phyloP scores from a whole-genome alignment of 2,113 vertebrate species.

The Colistium nudipinnis region DNA sequence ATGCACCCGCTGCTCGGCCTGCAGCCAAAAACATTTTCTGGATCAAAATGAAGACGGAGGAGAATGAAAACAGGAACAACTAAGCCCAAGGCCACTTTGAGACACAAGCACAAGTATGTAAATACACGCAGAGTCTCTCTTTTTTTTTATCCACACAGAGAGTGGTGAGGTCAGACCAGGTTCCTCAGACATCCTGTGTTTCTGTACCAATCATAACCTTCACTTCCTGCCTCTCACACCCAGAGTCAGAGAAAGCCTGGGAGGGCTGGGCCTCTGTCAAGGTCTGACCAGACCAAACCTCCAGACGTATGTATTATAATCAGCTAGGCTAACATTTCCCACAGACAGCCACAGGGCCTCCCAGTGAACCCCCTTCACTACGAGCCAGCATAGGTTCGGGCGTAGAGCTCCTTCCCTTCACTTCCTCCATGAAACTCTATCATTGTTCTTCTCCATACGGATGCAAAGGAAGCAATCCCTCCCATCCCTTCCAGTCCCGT shows the following conservation, averaged over 20 bases:
- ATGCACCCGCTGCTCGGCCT: background rate
- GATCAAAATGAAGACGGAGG: conserved; percentile 41
- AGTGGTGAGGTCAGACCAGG: conserved; percentile 51
- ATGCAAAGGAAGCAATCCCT: conserved; percentile 67
- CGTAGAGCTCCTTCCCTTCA: conserved; percentile 22
- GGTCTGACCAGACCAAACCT: conserved; percentile 44
- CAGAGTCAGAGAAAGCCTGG: conserved; percentile 35
- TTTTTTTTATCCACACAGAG: conserved; percentile 17
- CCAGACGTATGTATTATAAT: conserved; percentile 59
- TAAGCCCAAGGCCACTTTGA: conserved; percentile 37
- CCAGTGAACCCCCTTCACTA: conserved; percentile 6
- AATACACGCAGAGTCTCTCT: background rate
- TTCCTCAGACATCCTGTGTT: conserved; percentile 68
- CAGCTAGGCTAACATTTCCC: conserved; percentile 58
- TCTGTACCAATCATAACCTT: conserved; percentile 36
- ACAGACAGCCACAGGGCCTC: conserved; percentile 31
- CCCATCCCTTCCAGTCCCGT: conserved; percentile 63
- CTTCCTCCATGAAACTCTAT: conserved; percentile 61
- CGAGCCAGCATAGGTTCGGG: conserved; percentile 42
- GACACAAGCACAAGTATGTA: background rate
- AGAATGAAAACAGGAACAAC: conserved; percentile 56
- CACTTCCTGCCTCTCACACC: conserved; percentile 67
- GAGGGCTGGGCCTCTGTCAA: conserved; percentile 30
- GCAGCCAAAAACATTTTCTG: conserved; percentile 22
- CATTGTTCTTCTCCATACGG: conserved; percentile 66